Conservation (phyloP, 2,113 vertebrate genomes). For the Fregetta grallaria region DNA sequence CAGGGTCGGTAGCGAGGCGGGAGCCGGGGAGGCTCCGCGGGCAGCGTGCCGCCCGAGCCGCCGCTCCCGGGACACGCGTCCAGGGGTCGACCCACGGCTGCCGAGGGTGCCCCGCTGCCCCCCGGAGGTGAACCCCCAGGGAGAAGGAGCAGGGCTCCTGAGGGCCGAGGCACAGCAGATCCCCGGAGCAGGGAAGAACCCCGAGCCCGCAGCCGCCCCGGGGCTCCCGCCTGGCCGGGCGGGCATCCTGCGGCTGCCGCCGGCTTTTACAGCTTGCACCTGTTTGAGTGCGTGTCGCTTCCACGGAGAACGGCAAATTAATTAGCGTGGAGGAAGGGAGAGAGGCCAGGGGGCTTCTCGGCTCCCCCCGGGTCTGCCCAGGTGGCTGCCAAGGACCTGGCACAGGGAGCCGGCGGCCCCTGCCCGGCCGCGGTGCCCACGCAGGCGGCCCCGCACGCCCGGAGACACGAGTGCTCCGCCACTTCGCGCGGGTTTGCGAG, state of each 20-base stretch:
- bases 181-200: background rate
- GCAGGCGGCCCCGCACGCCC: background rate
- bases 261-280: background rate
- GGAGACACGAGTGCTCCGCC: background rate
- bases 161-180: background rate
- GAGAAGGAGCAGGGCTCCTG: background rate
- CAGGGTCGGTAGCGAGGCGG: background rate
- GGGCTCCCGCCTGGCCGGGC: background rate
- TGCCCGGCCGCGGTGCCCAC: background rate
- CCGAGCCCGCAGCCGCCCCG: no score
- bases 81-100: no score
- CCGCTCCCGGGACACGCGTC: background rate
- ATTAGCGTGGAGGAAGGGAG: background rate
- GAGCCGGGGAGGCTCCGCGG: background rate
- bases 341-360: background rate
- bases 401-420: background rate
- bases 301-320: background rate
- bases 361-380: background rate
- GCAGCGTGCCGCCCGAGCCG: background rate
- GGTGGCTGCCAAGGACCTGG: background rate
- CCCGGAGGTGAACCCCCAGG: background rate
- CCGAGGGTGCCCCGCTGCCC: background rate
- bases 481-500: background rate
- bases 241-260: background rate
- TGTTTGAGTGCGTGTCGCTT: background rate